Evolutionary conservation across 2,888 invertebrate species (phyloP), one percentile per base, ranked within the genome.

Genomic region (Phaedon cochleariae): DNA sequence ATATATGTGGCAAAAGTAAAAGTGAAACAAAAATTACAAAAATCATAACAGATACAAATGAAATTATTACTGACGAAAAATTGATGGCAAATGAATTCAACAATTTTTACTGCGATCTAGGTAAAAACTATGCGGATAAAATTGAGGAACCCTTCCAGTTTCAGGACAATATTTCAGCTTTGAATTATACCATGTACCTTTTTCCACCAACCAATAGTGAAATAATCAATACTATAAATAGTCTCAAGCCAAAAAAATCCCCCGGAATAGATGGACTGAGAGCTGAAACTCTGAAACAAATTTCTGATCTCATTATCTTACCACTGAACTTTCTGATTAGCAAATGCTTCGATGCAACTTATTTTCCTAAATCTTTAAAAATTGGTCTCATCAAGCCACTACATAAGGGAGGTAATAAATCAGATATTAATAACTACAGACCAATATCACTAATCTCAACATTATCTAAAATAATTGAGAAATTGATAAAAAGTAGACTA

Each of bases 371-470:
- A 22, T 21, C 51, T 21, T 12, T 51, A 12, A 51, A 51, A 51
- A 51, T 29, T 22, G 17, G 2, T 26, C 22, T 26, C 9, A 29
- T 26, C 26, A 51, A 51, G 7, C 26, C 0, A 29, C 6, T 51
- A 7, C 26, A 26, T 26, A 26, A 26, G 21, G 22, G 26, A 22
- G 26, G 15, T 52, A 26, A 12, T 51, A n/a, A 52, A 9, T 22
- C 51, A 26, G n/a, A 52, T 22, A 52, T 51, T 10, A 15, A 21
- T 21, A 51, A 51, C 12, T 51, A 2, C 29, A 26, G 29, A 9
- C 22, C 29, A 22, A 51, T 26, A 51, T 51, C n/a, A 51, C 51
- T 51, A n/a, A 51, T 51, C 22, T 51, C 49, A 21, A 21, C 49
- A 2, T 15, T 51, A 12, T 21, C 29, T 12, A 22, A 51, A 22